These are phyloP conservation scores for Entomyzon cyanotis DNA, from an alignment of 2,113 vertebrate species.

Conservation along the genomic window DNA sequence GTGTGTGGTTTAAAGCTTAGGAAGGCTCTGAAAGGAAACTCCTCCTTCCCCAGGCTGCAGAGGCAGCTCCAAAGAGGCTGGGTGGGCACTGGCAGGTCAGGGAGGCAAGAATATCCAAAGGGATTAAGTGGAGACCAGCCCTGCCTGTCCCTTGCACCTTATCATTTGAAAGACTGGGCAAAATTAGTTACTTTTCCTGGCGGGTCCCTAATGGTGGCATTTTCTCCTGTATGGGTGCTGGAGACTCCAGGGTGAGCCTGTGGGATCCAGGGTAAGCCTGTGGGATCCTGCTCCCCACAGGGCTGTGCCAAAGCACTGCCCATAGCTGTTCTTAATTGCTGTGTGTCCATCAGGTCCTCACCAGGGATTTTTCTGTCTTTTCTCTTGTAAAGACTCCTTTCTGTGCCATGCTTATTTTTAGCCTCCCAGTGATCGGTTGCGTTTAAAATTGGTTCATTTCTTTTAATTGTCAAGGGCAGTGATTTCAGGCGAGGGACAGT, in stretches of 20 bases:
- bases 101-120: neutral
- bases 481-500: conserved; percentile 5
- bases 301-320: neutral
- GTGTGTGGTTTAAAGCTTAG: neutral
- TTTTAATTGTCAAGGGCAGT: conserved; percentile 53
- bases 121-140: neutral
- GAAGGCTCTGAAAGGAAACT: neutral
- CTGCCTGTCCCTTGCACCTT: neutral
- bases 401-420: conserved; percentile 50
- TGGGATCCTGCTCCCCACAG: neutral
- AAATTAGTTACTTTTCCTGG: neutral
- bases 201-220: neutral
- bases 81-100: conserved; percentile 45
- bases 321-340: neutral
- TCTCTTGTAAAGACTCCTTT: conserved; percentile 11
- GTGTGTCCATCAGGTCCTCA: neutral
- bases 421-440: neutral
- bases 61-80: conserved; percentile 5
- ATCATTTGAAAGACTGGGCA: neutral
- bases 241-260: neutral
- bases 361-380: neutral
- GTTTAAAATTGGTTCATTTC: conserved; percentile 55
- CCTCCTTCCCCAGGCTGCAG: neutral
- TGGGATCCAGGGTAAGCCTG: neutral
- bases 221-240: neutral